Conservation (phyloP, 2,888 invertebrate genomes). For the Lepidonotus clava region DNA sequence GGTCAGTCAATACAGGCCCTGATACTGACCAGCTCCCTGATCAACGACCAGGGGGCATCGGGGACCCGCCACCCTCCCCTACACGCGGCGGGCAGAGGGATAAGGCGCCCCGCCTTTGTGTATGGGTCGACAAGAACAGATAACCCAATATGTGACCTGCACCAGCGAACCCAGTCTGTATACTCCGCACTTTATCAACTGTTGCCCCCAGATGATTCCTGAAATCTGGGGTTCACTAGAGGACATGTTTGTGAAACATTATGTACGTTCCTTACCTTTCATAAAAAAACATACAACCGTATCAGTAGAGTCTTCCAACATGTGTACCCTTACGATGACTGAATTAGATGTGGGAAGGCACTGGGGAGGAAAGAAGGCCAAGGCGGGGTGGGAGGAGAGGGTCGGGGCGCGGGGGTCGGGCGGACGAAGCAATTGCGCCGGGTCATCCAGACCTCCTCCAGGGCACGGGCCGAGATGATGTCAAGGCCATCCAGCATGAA, state of each 20-base stretch:
- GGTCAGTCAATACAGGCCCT: background rate
- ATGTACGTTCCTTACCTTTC: too few species aligned
- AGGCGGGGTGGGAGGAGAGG: background rate
- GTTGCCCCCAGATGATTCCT: too few species aligned
- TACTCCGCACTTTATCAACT: too few species aligned
- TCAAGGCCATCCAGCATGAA: constrained; percentile 23
- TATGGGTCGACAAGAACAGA: too few species aligned
- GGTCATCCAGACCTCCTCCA: constrained; percentile 7
- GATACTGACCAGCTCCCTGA: background rate
- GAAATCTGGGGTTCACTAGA: too few species aligned
- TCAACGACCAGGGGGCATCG: background rate
- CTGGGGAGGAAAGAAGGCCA: background rate
- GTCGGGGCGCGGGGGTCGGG: background rate
- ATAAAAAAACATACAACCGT: too few species aligned
- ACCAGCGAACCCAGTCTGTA: too few species aligned
- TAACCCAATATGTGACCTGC: too few species aligned
- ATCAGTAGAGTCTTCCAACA: too few species aligned
- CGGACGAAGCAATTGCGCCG: constrained; percentile 7
- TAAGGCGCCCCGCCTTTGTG: background rate
- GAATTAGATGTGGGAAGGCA: too few species aligned
- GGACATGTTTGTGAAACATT: too few species aligned
- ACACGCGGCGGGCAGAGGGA: background rate
- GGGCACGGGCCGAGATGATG: background rate
- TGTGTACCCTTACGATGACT: too few species aligned
- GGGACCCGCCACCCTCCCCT: background rate